Evolutionary conservation across 2,888 invertebrate species (phyloP).

Genomic region (Euzetes globulus): DNA sequence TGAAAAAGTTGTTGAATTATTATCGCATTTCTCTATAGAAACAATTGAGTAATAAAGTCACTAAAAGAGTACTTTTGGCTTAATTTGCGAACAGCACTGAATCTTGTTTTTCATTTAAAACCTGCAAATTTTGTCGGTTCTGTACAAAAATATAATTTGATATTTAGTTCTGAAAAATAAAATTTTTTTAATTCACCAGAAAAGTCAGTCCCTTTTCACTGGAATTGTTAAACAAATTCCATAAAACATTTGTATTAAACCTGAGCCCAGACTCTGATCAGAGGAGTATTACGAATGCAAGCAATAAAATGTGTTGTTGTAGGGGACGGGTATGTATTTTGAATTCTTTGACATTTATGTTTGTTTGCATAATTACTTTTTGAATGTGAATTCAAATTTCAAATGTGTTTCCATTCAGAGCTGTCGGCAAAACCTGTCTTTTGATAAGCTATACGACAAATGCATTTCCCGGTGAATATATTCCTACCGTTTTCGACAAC

Average conservation of each 20-base stretch:
- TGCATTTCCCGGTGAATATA: slow-evolving; percentile 98
- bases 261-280: neutral
- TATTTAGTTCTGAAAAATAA: no score
- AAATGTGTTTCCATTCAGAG: slow-evolving; percentile 11
- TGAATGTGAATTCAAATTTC: neutral
- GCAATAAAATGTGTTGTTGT: slow-evolving; percentile 99
- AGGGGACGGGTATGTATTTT: slow-evolving; percentile 66
- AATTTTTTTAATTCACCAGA: no score
- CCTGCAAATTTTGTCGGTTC: neutral
- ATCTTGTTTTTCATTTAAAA: neutral
- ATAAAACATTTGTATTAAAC: neutral
- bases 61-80: neutral
- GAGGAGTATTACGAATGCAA: slow-evolving; percentile 61
- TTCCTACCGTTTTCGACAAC: slow-evolving; percentile 97
- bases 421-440: slow-evolving; percentile 62
- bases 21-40: slow-evolving; percentile 13
- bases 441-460: slow-evolving; percentile 99
- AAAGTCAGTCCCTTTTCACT: neutral
- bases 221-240: neutral
- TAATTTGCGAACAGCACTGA: neutral
- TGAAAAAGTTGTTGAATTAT: neutral
- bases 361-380: slow-evolving; percentile 2
- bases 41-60: neutral
- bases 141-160: neutral
- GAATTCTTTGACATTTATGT: neutral